phyloP scores from a whole-genome alignment of 2,113 vertebrate genomes.

The Numida meleagris region DNA sequence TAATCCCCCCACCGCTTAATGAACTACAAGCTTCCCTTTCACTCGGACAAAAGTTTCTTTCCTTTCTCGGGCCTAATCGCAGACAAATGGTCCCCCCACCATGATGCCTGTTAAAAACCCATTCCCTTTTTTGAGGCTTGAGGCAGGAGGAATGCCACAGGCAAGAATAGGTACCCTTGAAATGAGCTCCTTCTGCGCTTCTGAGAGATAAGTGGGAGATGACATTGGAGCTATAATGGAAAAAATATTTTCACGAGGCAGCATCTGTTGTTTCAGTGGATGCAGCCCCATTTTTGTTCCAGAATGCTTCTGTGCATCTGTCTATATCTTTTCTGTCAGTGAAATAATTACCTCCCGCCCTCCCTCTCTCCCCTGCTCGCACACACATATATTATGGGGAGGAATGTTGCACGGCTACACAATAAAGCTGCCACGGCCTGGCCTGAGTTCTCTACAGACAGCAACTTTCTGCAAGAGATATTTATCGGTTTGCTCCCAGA shows the following conservation, averaged over 20 bases:
- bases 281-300: slow-evolving; percentile 56
- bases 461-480: background rate
- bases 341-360: slow-evolving; percentile 50
- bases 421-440: slow-evolving; percentile 14
- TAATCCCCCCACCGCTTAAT: slow-evolving; percentile 88
- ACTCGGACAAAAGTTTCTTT: slow-evolving; percentile 79
- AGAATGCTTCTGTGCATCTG: slow-evolving; percentile 66
- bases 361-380: background rate
- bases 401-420: slow-evolving; percentile 52
- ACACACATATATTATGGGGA: slow-evolving; percentile 14
- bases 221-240: slow-evolving; percentile 59
- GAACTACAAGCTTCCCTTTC: slow-evolving; percentile 91
- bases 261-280: slow-evolving; percentile 70
- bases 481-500: background rate
- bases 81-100: slow-evolving; percentile 78
- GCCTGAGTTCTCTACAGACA: rapidly evolving
- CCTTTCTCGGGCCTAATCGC: slow-evolving; percentile 81
- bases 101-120: slow-evolving; percentile 72
- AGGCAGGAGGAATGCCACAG: slow-evolving; percentile 55
- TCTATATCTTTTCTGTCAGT: slow-evolving; percentile 66
- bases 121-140: slow-evolving; percentile 64
- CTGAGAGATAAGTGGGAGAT: slow-evolving; percentile 65
- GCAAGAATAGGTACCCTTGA: slow-evolving; percentile 71
- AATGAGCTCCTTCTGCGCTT: slow-evolving; percentile 62
- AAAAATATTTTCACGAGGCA: slow-evolving; percentile 58